Evolutionary conservation across 2,113 vertebrate species (phyloP), one percentile per base, ranked within the genome.

Genomic region (Mustela nigripes): DNA sequence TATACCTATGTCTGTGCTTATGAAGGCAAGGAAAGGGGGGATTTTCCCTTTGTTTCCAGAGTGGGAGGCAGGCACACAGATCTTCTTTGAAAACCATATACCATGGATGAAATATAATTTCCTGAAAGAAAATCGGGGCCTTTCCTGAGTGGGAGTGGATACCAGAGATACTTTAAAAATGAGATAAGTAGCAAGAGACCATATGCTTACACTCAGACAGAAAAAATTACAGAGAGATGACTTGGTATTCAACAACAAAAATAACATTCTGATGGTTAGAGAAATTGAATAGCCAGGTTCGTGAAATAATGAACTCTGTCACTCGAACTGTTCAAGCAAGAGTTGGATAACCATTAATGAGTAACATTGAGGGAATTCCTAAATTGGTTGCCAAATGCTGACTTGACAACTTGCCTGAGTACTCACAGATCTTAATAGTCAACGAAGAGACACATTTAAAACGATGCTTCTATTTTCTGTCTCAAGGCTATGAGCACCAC

Each of bases 181-280:
- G 69, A 88, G 53, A 31, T 53, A 90, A 81, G 21, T 60, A 82
- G 7, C 31, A 89, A 96, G 65, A 78, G 8, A 78, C 16, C 12
- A 31, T 11, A 48, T 60, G 28, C 28, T 63, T 85, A 74, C 3
- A 5, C 28, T 83, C 53, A 45, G 45, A 79, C 18, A 91, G 67
- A 42, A 87, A 79, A 58, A 82, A 62, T 39, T 53, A 67, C 19
- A 69, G 42, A 91, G 39, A 83, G 9, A 48, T 91, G 5, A 74
- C 69, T 58, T 73, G 19, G 3, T 94, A 31, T 76, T 81, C 18
- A 39, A 80, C 16, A 65, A 45, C 92, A 36, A 91, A 92, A 83
- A 45, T 53, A 42, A 92, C 73, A 60, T 67, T 83, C 62, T 93
- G 60, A 73, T 87, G 53, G 71, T 45, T 56, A 60, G 39, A 97